Percentiles rank a stretch among this genome's conserved stretches.
These are phyloP conservation scores for Eira barbara DNA, from an alignment of 2,113 vertebrate genomes.

Conservation along the genomic window DNA sequence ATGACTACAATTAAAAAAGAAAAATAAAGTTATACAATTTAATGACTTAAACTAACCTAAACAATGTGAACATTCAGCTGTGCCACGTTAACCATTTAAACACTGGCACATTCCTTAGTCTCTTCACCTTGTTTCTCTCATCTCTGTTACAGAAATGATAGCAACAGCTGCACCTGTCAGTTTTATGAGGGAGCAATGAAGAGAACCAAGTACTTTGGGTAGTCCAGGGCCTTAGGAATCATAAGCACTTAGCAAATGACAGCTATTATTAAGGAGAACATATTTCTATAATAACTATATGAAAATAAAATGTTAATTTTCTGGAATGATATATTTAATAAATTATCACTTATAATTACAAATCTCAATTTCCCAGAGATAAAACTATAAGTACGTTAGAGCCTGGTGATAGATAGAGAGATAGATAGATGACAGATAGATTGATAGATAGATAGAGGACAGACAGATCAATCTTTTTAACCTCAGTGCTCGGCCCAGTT, in stretches of 20 bases:
- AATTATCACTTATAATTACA: neutral
- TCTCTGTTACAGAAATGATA: neutral
- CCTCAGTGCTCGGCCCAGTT: neutral
- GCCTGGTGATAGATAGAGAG: neutral
- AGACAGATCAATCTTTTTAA: neutral
- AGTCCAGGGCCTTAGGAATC: neutral
- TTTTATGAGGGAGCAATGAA: neutral
- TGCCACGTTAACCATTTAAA: neutral
- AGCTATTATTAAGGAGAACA: neutral
- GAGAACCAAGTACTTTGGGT: neutral
- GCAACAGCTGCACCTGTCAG: neutral
- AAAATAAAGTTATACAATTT: neutral
- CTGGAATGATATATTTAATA: neutral
- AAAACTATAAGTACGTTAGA: neutral
- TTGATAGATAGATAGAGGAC: neutral
- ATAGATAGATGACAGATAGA: neutral
- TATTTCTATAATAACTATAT: neutral
- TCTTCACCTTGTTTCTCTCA: neutral
- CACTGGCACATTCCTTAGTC: neutral
- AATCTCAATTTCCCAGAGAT: neutral
- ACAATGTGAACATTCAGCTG: neutral
- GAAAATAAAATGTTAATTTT: neutral
- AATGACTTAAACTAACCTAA: neutral
- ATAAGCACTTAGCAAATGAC: neutral
- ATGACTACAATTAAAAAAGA: neutral